phyloP scores from a whole-genome alignment of 1,140 invertebrate genomes.

The Philaenus spumarius region DNA sequence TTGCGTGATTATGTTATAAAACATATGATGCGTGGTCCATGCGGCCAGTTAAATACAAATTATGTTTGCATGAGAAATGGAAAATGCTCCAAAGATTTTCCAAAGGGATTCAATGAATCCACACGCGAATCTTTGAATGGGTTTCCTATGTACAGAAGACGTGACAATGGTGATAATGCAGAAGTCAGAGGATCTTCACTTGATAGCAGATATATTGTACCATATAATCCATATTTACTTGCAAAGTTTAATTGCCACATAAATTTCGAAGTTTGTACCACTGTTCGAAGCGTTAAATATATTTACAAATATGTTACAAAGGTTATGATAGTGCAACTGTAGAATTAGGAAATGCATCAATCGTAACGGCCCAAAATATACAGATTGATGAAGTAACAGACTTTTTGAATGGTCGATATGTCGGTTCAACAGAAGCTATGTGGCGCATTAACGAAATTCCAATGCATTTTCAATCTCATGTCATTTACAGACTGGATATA shows the following conservation, averaged over 20 bases:
- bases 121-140: no score
- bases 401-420: neutral
- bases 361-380: neutral
- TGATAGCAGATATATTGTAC: conserved; percentile 33
- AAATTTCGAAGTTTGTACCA: conserved; percentile 34
- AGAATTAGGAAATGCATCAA: no score
- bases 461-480: neutral
- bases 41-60: no score
- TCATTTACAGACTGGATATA: neutral
- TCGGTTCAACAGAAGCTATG: neutral
- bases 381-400: neutral
- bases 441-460: neutral
- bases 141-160: neutral
- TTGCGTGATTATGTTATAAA: no score
- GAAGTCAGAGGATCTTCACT: conserved; percentile 3
- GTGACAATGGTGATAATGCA: neutral
- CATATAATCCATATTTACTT: conserved; percentile 33
- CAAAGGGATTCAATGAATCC: no score
- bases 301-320: no score
- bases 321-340: neutral
- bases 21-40: no score
- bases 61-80: no score
- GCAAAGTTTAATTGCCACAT: conserved; percentile 34
- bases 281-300: conserved; percentile 34
- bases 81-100: no score